Conservation (phyloP, 1,140 invertebrate species). For the Penaeus vannamei region DNA sequence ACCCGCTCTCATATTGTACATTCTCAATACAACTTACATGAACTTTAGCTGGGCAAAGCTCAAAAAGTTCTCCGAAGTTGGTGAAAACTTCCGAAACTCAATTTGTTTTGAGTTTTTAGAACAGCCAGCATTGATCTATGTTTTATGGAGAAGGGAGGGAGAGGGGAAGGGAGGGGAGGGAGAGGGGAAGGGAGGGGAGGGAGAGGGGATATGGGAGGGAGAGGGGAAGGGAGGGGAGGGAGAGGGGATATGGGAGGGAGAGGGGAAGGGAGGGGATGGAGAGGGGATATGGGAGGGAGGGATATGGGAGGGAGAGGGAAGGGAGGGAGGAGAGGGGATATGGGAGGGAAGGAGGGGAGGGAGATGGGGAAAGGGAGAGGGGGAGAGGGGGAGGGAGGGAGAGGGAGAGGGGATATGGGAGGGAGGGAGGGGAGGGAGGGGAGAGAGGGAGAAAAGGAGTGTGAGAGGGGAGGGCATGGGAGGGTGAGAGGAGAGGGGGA, state of each 20-base stretch:
- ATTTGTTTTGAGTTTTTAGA: conserved; percentile 62
- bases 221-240: not conserved
- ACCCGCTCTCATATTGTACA: conserved; percentile 51
- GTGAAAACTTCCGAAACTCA: conserved; percentile 59
- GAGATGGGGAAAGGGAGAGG: too few species aligned
- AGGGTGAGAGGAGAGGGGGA: conserved; percentile 14
- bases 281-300: not conserved
- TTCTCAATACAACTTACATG: conserved; percentile 58
- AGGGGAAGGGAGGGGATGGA: not conserved
- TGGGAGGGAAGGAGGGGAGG: not conserved
- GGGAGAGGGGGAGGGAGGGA: not conserved
- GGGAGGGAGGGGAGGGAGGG: not conserved
- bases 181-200: not conserved
- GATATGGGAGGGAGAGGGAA: not conserved
- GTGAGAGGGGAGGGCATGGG: conserved; percentile 32
- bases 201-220: not conserved
- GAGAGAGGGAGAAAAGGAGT: not conserved
- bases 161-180: not conserved
- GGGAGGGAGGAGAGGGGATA: not conserved
- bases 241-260: not conserved
- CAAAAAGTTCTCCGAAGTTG: conserved; percentile 50
- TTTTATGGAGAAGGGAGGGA: conserved; percentile 43
- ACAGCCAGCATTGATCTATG: conserved; percentile 62
- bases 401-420: too few species aligned
- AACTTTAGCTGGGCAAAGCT: conserved; percentile 48